A percentile compares a stretch with the other conserved stretches of the same genome.
These are phyloP conservation scores for Platygyra sinensis DNA, from an alignment of 64 coral and sea anemone genomes.

Conservation along the genomic window DNA sequence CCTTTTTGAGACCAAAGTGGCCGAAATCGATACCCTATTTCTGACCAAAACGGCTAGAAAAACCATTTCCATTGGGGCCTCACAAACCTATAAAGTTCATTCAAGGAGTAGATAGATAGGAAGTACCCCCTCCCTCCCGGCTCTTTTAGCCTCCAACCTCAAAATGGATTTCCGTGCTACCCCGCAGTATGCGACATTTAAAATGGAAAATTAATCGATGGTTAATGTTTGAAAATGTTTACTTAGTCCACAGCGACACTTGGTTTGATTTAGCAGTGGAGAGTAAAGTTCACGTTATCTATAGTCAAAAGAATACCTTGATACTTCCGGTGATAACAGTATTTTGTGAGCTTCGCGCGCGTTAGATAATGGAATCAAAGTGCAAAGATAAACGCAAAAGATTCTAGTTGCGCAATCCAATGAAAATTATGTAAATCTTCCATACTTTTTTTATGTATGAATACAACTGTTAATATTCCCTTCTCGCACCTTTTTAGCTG, in stretches of 20 bases:
- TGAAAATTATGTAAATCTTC: background rate
- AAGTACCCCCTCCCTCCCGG: too few relatives aligned
- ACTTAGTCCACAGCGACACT: background rate
- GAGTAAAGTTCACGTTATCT: background rate
- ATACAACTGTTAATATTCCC: background rate
- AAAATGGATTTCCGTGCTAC: background rate
- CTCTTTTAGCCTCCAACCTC: background rate
- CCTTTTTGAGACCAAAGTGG: too few relatives aligned
- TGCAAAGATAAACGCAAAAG: too few relatives aligned
- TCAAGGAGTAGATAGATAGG: too few relatives aligned
- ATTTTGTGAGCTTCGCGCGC: background rate
- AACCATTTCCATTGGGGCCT: too few relatives aligned
- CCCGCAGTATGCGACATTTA: background rate
- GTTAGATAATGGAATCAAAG: too few relatives aligned
- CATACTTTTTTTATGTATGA: background rate
- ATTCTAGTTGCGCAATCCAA: too few relatives aligned
- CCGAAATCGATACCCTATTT: too few relatives aligned
- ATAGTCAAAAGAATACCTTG: background rate
- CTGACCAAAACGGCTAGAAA: too few relatives aligned
- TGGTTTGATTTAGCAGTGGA: conserved; percentile 7
- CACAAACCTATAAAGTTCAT: too few relatives aligned
- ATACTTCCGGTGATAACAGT: background rate
- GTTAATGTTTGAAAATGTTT: background rate
- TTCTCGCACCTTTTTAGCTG: background rate
- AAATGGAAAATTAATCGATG: conserved; percentile 21